phyloP scores from a whole-genome alignment of 2,113 vertebrate species.

The Callipepla squamata region DNA sequence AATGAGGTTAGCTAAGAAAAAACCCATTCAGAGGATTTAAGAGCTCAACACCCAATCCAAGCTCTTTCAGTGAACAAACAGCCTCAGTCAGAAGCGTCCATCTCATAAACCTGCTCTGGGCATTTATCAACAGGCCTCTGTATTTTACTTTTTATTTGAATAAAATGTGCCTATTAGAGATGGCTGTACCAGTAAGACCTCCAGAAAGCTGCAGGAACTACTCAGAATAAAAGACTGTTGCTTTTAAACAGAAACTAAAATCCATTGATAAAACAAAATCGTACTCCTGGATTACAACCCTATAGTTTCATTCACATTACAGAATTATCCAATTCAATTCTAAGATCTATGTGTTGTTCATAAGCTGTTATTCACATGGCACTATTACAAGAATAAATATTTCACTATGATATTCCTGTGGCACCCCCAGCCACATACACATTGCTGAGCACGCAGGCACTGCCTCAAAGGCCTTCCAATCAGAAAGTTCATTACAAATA shows the following conservation, averaged over 20 bases:
- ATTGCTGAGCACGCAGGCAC: neutral
- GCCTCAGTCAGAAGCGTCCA: neutral
- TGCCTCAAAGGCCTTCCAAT: neutral
- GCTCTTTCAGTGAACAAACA: neutral
- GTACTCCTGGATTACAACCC: neutral
- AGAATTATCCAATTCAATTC: neutral
- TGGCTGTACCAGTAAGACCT: fast-evolving
- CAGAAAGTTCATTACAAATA: neutral
- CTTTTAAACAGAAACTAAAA: neutral
- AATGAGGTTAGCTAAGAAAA: slow-evolving; percentile 24
- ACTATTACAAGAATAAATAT: neutral
- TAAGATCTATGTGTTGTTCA: neutral
- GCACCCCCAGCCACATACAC: neutral
- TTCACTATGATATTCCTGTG: neutral
- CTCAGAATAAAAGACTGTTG: neutral
- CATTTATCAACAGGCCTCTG: neutral
- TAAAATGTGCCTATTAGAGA: neutral
- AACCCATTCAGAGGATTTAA: neutral
- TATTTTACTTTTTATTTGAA: neutral
- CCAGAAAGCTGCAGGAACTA: neutral
- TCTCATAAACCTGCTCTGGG: neutral
- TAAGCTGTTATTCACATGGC: neutral
- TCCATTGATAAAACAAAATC: neutral
- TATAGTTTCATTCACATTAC: neutral
- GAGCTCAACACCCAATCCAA: neutral